Base-by-base conservation (phyloP, 2,888 invertebrate species). In the Allygus modestus region DNA sequence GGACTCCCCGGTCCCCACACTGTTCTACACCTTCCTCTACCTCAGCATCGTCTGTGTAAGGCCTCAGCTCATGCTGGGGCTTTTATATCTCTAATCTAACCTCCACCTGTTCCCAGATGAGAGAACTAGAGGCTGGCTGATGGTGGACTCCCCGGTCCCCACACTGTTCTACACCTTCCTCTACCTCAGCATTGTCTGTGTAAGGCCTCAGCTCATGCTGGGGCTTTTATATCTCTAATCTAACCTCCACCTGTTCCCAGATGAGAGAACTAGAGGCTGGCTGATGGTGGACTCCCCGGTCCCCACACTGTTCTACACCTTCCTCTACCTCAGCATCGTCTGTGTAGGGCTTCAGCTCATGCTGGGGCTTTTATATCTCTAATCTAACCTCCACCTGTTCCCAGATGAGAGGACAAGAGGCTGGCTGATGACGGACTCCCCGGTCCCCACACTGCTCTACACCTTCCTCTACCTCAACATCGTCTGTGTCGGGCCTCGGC, bases 391-490 rank as follows among this genome's bases (percentile, higher is more conserved):
- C n/a, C n/a, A n/a, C n/a, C n/a, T n/a, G n/a, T n/a, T n/a, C 20
- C 12, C 91, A 96, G 97, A 97, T 90, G 92, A 93, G 87, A 92
- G 97, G 89, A 96, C 97, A 43, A 94, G 94, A 92, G 95, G 96
- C 91, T 97, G 97, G 97, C 93, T 94, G 0, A 91, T 97, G 88
- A 97, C 97, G 83, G 95, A 96, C 88, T 97, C 97, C 0, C 96
- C 96, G 0, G 89, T 93, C 84, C 95, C 96, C 0, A 96, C 96
- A 5, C 89, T 95, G 7, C 88, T 94, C 26, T 94, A 96, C 89
- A 94, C 96, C 15, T 86, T 93, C 79, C 87, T 94, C 11, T 97
- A 97, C 89, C 92, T 97, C 65, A 91, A 94, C 87, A 93, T 96
- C 88, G 97, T 97, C 15, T 95, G 94, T 93, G 91, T 93, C 23